phyloP scores from a whole-genome alignment of 2,797 vertebrate genomes.

The Lycodopsis pacificus region DNA sequence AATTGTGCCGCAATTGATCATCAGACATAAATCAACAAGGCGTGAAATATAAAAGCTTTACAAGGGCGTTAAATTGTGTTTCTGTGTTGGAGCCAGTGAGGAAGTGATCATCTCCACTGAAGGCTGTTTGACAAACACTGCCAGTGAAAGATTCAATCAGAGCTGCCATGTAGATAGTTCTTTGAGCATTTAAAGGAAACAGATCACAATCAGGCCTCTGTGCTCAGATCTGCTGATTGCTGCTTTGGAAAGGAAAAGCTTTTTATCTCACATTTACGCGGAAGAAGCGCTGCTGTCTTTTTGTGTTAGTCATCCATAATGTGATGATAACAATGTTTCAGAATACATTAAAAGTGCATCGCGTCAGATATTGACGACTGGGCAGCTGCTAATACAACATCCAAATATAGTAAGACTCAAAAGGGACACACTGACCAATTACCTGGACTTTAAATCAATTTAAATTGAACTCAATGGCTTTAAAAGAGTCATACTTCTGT shows the following conservation, averaged over 20 bases:
- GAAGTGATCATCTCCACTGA: slow-evolving; percentile 72
- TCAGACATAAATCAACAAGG: slow-evolving; percentile 77
- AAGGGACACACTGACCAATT: slow-evolving; percentile 11
- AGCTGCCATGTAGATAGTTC: slow-evolving; percentile 73
- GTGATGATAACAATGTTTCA: slow-evolving; percentile 50
- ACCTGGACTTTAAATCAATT: slow-evolving; percentile 25
- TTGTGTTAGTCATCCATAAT: slow-evolving; percentile 56
- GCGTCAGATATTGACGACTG: slow-evolving; percentile 22
- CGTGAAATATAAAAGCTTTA: slow-evolving; percentile 74
- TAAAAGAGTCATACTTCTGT: not conserved
- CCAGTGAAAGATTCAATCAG: slow-evolving; percentile 80
- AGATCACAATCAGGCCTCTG: slow-evolving; percentile 75
- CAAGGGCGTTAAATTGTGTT: slow-evolving; percentile 72
- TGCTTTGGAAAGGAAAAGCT: slow-evolving; percentile 57
- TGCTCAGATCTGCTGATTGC: slow-evolving; percentile 72
- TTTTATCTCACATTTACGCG: slow-evolving; percentile 60
- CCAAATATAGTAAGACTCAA: slow-evolving; percentile 21
- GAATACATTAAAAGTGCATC: slow-evolving; percentile 38
- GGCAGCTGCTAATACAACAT: slow-evolving; percentile 22
- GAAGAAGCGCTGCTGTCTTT: slow-evolving; percentile 50
- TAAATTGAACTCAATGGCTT: slow-evolving; percentile 23
- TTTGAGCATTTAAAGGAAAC: slow-evolving; percentile 79
- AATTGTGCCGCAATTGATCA: slow-evolving; percentile 70
- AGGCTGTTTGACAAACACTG: slow-evolving; percentile 73
- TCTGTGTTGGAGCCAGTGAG: slow-evolving; percentile 70